phyloP scores from a whole-genome alignment of 2,888 invertebrate genomes.

The Uropetala carovei region DNA sequence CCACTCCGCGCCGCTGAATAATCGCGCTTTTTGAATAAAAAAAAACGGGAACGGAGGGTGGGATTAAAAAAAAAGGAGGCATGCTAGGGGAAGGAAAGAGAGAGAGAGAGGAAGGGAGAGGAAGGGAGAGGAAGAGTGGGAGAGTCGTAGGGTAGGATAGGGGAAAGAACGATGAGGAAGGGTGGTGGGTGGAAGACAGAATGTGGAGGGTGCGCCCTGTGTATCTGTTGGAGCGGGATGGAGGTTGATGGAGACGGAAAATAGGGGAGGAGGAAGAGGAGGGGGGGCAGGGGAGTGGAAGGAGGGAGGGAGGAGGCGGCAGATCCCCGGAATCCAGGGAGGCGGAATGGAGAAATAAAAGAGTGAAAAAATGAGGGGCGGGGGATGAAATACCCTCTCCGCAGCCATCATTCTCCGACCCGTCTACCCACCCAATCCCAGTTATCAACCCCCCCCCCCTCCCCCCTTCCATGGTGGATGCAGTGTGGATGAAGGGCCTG shows the following conservation, averaged over 20 bases:
- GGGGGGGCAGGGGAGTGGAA: background rate
- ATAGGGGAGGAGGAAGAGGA: background rate
- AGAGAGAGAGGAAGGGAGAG: background rate
- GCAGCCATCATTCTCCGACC: too few species aligned
- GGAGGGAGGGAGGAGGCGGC: background rate
- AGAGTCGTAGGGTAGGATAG: too few species aligned
- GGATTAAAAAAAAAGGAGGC: background rate
- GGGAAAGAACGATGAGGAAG: too few species aligned
- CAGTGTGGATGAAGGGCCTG: too few species aligned
- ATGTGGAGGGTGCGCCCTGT: background rate
- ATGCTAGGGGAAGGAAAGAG: background rate
- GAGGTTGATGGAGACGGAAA: background rate
- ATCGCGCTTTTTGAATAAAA: background rate
- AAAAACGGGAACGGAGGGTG: background rate
- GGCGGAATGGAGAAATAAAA: background rate
- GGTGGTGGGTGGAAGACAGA: background rate
- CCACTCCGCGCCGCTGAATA: constrained; percentile 11
- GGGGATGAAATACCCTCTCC: too few species aligned
- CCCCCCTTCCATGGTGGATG: too few species aligned
- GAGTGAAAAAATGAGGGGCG: too few species aligned
- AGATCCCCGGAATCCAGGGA: background rate
- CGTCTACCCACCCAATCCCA: too few species aligned
- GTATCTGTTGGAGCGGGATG: too few species aligned
- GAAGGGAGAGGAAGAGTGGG: background rate
- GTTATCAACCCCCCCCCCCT: too few species aligned